A percentile compares a stretch with the other conserved stretches of the same genome.
These are phyloP conservation scores for Motacilla alba DNA, from an alignment of 2,113 vertebrate genomes.

Conservation along the genomic window DNA sequence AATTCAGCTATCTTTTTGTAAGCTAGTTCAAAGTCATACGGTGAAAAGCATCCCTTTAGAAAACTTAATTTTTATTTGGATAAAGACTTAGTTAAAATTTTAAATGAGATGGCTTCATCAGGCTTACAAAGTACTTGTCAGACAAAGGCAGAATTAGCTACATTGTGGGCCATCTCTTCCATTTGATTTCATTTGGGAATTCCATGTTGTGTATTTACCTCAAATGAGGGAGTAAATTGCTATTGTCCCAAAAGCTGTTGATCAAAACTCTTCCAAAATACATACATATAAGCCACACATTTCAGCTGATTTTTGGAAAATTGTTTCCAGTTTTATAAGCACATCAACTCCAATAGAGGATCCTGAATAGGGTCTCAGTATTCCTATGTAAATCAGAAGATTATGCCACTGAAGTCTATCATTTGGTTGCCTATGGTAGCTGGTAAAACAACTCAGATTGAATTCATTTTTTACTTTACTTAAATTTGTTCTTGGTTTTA, in stretches of 20 bases:
- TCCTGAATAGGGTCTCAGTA: background rate
- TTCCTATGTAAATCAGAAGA: background rate
- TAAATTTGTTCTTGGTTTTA: background rate
- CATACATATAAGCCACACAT: background rate
- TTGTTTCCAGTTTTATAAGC: background rate
- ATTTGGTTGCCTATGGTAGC: background rate
- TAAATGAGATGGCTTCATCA: background rate
- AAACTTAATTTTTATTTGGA: background rate
- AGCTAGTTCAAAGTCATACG: background rate
- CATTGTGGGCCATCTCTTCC: background rate
- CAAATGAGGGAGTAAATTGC: background rate
- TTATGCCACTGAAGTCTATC: background rate
- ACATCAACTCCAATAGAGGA: background rate
- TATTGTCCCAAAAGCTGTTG: background rate
- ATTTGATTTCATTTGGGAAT: background rate
- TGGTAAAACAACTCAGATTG: background rate
- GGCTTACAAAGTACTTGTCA: background rate
- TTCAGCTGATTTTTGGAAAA: background rate
- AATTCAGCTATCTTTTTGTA: background rate
- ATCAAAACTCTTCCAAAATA: background rate
- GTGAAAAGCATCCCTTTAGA: background rate
- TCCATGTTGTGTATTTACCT: background rate
- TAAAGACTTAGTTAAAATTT: background rate
- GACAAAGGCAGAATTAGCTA: background rate
- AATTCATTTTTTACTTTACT: background rate